Evolutionary conservation across 2,113 vertebrate species (phyloP).

Genomic region (Trematocara stigmaticum): DNA sequence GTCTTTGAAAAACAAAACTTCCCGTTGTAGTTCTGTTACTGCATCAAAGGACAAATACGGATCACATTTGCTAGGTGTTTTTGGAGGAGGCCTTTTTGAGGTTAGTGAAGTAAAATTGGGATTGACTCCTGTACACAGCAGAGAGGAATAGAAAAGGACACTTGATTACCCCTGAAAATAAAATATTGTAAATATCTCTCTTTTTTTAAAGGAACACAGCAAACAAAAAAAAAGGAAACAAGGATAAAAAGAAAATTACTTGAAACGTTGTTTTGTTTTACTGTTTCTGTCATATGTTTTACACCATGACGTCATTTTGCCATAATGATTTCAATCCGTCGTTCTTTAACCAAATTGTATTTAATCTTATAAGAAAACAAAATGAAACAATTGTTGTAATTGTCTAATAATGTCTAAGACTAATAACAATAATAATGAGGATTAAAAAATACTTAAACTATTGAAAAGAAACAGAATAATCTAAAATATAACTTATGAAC

Average conservation of each 20-base stretch:
- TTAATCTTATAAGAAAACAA: neutral
- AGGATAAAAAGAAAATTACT: neutral
- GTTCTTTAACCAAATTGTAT: neutral
- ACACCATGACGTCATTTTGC: neutral
- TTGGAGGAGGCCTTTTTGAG: constrained; percentile 47
- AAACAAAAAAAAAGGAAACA: neutral
- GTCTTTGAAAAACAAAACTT: constrained; percentile 67
- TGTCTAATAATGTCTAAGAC: neutral
- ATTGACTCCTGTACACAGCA: constrained; percentile 27
- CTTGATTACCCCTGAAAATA: neutral
- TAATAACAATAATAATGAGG: neutral
- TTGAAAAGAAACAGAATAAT: neutral
- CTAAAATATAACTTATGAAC: neutral
- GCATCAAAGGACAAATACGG: constrained; percentile 62
- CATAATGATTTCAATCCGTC: neutral
- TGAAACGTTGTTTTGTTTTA: neutral
- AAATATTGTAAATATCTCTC: neutral
- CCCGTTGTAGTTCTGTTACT: constrained; percentile 51
- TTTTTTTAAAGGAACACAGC: neutral
- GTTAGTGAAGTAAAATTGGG: neutral
- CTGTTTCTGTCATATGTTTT: neutral
- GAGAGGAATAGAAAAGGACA: neutral
- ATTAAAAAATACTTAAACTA: neutral
- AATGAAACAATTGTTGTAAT: neutral
- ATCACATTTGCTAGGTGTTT: constrained; percentile 66